Percentiles rank a stretch among this genome's conserved stretches.
phyloP scores from a whole-genome alignment of 1,140 invertebrate genomes.

The Temnothorax longispinosus region DNA sequence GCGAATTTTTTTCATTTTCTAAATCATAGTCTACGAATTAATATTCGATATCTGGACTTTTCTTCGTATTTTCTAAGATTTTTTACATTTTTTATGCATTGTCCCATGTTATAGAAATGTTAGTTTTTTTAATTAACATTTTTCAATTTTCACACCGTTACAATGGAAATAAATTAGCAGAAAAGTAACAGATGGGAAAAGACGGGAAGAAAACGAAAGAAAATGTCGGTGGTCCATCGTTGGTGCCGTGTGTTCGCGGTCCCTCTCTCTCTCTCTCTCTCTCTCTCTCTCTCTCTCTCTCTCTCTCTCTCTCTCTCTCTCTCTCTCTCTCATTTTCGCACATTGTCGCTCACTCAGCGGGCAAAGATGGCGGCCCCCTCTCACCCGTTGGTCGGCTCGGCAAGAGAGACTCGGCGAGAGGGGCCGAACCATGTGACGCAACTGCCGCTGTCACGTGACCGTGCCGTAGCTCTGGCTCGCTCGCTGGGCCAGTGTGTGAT shows the following conservation, averaged over 20 bases:
- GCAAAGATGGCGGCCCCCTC: conserved; percentile 81
- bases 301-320: conserved; percentile 19
- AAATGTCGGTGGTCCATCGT: conserved; percentile 61
- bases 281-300: background rate
- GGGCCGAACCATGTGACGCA: conserved; percentile 76
- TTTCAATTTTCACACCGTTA: background rate
- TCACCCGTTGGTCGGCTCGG: conserved; percentile 71
- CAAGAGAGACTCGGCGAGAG: conserved; percentile 65
- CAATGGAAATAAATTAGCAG: no score
- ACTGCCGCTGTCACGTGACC: conserved; percentile 77
- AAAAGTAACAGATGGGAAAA: background rate
- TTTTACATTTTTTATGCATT: background rate
- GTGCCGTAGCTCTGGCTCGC: conserved; percentile 79
- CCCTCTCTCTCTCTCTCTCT: conserved; percentile 5
- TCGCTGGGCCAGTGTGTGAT: conserved; percentile 84
- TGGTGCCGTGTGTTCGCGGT: conserved; percentile 66
- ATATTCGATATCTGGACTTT: background rate
- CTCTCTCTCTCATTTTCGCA: conserved; percentile 1
- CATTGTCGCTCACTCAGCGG: conserved; percentile 65
- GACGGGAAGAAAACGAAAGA: conserved; percentile 8
- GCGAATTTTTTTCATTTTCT: background rate
- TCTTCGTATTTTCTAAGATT: background rate
- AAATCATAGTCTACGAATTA: background rate
- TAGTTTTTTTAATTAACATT: background rate
- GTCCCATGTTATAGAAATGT: background rate